Evolutionary conservation across 2,888 invertebrate genomes (phyloP), one percentile per base, ranked within the genome.

Genomic region (Aphelenchoides bicaudatus): DNA sequence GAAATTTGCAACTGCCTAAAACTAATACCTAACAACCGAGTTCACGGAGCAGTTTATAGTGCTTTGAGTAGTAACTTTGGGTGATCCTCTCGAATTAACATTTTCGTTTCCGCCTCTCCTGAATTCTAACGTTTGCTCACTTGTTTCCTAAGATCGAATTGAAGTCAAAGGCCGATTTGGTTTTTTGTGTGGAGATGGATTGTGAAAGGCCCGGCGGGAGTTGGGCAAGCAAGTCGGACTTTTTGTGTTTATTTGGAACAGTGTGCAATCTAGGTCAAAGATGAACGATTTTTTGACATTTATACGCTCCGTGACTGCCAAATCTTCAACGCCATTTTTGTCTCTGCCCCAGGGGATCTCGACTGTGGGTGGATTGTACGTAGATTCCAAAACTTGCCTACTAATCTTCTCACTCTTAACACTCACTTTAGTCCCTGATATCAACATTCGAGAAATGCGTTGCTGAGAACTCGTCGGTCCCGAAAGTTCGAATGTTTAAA

Each of bases 401-500:
- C n/a, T n/a, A n/a, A n/a, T n/a, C n/a, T n/a, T n/a, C n/a, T 34
- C 13, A 34, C 16, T 34, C 34, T 13, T 16, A 34, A 16, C 8
- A 43, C 43, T 43, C 16, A n/a, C 23, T 51, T 51, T 39, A 58
- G 58, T 58, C 58, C 5, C 31, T 58, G n/a, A 16, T 31, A 23
- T 28, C 37, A 23, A 58, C 58, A n/a, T n/a, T 58, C 8, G 37
- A 46, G 13, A 60, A 43, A 16, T 58, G 57, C 47, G 57, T 23
- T 16, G 37, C 37, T 37, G 37, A 51, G n/a, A 51, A 51, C 38
- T 37, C 53, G n/a, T 39, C 31, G 16, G 23, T 56, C 38, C 62
- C 67, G 19, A 47, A 52, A 23, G 63, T 65, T 16, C 46, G 55
- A 30, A 31, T 65, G 53, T 48, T 68, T 30, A 59, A 57, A 25